These are phyloP conservation scores for Montipora cactus DNA, from an alignment of 64 coral and sea anemone genomes.

Conservation along the genomic window DNA sequence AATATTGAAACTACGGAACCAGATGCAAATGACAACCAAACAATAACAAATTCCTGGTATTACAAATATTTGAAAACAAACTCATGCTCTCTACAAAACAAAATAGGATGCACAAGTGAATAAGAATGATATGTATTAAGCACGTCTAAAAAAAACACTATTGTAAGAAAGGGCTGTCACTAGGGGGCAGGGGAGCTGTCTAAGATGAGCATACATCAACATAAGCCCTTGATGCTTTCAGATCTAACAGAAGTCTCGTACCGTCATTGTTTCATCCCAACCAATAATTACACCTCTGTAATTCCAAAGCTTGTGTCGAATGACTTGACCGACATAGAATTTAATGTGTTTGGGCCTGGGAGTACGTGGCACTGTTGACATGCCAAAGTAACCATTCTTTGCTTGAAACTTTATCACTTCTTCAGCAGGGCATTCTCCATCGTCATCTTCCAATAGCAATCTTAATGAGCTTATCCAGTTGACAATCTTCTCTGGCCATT, in stretches of 20 bases:
- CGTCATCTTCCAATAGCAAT: slow-evolving; percentile 51
- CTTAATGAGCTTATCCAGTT: slow-evolving; percentile 66
- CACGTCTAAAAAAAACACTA: too few relatives aligned
- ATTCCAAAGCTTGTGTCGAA: slow-evolving; percentile 87
- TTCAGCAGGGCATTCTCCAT: slow-evolving; percentile 89
- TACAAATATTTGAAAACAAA: too few relatives aligned
- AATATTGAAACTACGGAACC: too few relatives aligned
- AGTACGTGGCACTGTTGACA: slow-evolving; percentile 67
- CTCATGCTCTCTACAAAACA: too few relatives aligned
- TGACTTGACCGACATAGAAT: slow-evolving; percentile 93
- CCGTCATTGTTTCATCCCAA: slow-evolving; percentile 95
- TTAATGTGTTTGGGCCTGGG: slow-evolving; percentile 79
- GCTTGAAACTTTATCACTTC: slow-evolving; percentile 87
- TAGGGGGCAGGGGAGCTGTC: too few relatives aligned
- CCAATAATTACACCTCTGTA: slow-evolving; percentile 97
- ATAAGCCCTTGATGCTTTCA: too few relatives aligned
- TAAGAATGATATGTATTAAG: too few relatives aligned
- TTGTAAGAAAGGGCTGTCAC: too few relatives aligned
- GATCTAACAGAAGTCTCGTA: background rate
- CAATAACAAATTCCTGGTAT: too few relatives aligned
- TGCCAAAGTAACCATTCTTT: slow-evolving; percentile 83
- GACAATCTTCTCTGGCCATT: slow-evolving; percentile 66
- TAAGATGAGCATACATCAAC: too few relatives aligned
- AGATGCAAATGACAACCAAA: too few relatives aligned
- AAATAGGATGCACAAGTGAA: too few relatives aligned